Evolutionary conservation across 2,888 invertebrate genomes (phyloP), one percentile per base, ranked within the genome.

Genomic region (Caenorhabditis becei): DNA sequence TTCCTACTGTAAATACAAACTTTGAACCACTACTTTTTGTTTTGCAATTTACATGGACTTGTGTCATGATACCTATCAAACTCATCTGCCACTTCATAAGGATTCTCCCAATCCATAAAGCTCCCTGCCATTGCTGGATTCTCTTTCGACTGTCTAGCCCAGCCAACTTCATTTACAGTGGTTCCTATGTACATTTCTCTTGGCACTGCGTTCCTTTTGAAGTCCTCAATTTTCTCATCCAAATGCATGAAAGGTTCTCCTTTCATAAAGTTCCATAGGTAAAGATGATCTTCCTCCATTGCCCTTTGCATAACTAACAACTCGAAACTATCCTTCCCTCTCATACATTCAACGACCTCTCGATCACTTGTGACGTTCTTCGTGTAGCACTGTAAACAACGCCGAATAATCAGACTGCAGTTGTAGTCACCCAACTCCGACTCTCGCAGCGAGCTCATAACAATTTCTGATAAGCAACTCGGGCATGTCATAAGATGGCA

Each of bases 51-150:
- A 65, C 65, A n/a, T 59, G 59, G 65, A 65, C 62, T 62, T 54
- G 5, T 63, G 23, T 71, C 54, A 26, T 74, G 74, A 41, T 53
- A 53, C 7, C 41, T 26, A 16, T 74, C 26, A 26, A 72, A 79
- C 18, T 62, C 23, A 4, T 49, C 23, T 7, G 62, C 80, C 4
- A 80, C 74, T 75, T 80, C 74, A 24, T 63, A 49, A 2, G 51
- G 67, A 37, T 80, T 80, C 23, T 69, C 74, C 51, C 58, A 80
- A 59, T 69, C 74, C 74, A 74, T 61, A 53, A 80, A 80, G 37
- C 56, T 47, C 1, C 79, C 79, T 5, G 62, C 51, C 7, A 59
- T 66, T 2, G 78, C 1, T 26, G 78, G 78, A 28, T 78, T 78
- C 23, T 65, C 54, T 35, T 78, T 71, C 7, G 23, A 14, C 47